These are phyloP conservation scores for Macrocentrus cingulum DNA, from an alignment of 1,140 invertebrate species.

Conservation along the genomic window DNA sequence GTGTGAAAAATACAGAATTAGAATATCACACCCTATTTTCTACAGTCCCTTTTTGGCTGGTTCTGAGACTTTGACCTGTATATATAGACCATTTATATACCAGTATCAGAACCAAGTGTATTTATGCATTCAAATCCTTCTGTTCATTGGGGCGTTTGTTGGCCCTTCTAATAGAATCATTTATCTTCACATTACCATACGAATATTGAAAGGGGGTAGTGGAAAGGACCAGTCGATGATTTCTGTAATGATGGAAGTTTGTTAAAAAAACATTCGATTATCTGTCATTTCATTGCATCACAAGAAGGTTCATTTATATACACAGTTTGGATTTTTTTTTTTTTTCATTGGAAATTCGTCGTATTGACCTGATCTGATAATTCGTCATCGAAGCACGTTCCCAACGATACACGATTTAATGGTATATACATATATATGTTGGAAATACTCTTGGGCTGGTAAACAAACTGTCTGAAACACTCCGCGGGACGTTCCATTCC, in stretches of 20 bases:
- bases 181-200: constrained; percentile 32
- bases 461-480: constrained; percentile 59
- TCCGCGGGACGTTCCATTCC: constrained; percentile 31
- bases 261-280: background rate
- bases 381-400: no score
- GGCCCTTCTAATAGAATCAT: constrained; percentile 26
- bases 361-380: no score
- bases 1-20: constrained; percentile 24
- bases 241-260: background rate
- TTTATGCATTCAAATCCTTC: constrained; percentile 30
- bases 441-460: constrained; percentile 34
- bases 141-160: constrained; percentile 23
- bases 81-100: background rate
- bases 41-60: background rate
- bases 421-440: constrained; percentile 16
- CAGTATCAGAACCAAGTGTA: constrained; percentile 8
- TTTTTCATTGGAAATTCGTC: no score
- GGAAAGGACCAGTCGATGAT: background rate
- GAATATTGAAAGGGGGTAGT: constrained; percentile 1
- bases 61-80: background rate
- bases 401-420: background rate
- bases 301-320: no score
- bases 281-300: background rate
- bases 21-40: constrained; percentile 20
- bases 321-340: no score